phyloP scores from a whole-genome alignment of 2,888 invertebrate species.

The Lithophane leautieri region DNA sequence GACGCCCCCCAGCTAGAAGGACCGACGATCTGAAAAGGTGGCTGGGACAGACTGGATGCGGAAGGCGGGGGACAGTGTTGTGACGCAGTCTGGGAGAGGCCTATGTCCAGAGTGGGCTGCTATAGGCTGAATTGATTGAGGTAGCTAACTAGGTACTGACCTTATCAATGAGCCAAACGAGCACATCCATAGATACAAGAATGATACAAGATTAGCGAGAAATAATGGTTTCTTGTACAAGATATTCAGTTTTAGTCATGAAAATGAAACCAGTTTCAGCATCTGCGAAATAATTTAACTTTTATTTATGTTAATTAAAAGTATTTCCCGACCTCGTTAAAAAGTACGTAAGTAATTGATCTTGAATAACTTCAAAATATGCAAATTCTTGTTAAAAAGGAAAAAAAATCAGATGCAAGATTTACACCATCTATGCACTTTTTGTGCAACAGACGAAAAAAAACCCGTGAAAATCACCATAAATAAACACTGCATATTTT shows the following conservation, averaged over 20 bases:
- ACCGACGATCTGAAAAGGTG: too few relatives aligned
- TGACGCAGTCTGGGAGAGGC: too few relatives aligned
- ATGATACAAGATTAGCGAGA: not conserved
- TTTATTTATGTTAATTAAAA: not conserved
- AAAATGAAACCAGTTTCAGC: not conserved
- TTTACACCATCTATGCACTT: slow-evolving; percentile 44
- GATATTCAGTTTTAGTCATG: not conserved
- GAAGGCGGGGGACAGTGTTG: too few relatives aligned
- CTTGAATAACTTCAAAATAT: slow-evolving; percentile 1
- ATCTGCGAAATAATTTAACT: not conserved
- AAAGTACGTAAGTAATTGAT: not conserved
- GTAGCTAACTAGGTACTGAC: too few relatives aligned
- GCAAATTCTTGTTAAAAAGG: not conserved
- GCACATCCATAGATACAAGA: not conserved
- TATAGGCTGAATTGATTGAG: too few relatives aligned
- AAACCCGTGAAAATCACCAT: slow-evolving; percentile 39
- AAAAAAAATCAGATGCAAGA: not conserved
- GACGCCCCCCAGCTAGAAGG: too few relatives aligned
- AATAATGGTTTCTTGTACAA: not conserved
- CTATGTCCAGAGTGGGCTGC: too few relatives aligned
- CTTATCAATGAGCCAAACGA: not conserved
- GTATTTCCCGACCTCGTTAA: not conserved
- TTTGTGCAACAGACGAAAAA: slow-evolving; percentile 45
- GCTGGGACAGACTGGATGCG: too few relatives aligned
- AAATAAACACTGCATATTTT: slow-evolving; percentile 42